A percentile compares a stretch with the other conserved stretches of the same genome.
These are phyloP conservation scores for Mylabris phalerata DNA, from an alignment of 1,140 invertebrate genomes.

Conservation along the genomic window DNA sequence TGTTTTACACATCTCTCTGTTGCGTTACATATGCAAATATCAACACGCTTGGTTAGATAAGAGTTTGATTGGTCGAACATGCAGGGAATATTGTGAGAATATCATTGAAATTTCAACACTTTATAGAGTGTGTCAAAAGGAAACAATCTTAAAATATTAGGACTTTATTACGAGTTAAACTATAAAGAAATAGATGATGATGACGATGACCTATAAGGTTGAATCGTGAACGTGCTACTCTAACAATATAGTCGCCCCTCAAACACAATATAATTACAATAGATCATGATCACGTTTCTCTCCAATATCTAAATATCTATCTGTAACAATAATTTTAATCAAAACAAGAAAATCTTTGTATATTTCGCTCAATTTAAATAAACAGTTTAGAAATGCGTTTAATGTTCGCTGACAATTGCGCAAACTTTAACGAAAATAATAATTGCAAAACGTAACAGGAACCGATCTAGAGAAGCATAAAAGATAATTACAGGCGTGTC, in stretches of 20 bases:
- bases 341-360: not conserved
- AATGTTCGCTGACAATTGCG: too few relatives aligned
- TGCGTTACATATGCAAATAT: slow-evolving; percentile 6
- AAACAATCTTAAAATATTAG: too few relatives aligned
- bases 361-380: too few relatives aligned
- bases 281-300: slow-evolving; percentile 18
- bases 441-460: too few relatives aligned
- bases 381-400: too few relatives aligned
- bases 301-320: slow-evolving; percentile 9
- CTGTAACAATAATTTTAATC: slow-evolving; percentile 15
- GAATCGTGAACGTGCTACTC: slow-evolving; percentile 13
- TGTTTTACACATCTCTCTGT: too few relatives aligned
- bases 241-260: slow-evolving; percentile 1
- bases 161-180: too few relatives aligned
- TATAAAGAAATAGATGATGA: too few relatives aligned
- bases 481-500: too few relatives aligned
- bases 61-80: slow-evolving; percentile 11
- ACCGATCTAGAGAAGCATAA: too few relatives aligned
- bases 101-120: slow-evolving; percentile 2
- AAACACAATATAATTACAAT: slow-evolving; percentile 17
- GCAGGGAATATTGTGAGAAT: not conserved
- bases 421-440: too few relatives aligned
- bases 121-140: too few relatives aligned
- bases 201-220: slow-evolving; percentile 11
- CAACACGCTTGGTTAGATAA: slow-evolving; percentile 10